Conservation (phyloP, 64 coral and sea anemone species). For the Montipora sp. region DNA sequence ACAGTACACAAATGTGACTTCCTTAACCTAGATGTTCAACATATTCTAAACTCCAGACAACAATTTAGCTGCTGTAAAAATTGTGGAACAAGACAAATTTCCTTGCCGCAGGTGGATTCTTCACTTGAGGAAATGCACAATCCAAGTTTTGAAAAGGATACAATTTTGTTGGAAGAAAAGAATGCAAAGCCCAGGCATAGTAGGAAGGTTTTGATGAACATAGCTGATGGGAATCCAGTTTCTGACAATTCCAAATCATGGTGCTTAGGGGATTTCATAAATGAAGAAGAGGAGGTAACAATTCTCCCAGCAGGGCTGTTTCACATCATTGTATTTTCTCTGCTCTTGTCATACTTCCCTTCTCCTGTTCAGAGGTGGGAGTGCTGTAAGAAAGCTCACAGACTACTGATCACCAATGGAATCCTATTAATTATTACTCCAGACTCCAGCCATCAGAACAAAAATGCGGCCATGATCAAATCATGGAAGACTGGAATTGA, state of each 20-base stretch:
- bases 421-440: slow-evolving; percentile 88
- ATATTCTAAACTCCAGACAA: not conserved
- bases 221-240: not conserved
- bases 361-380: slow-evolving; percentile 82
- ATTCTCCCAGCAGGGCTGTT: slow-evolving; percentile 50
- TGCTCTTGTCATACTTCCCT: slow-evolving; percentile 91
- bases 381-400: slow-evolving; percentile 82
- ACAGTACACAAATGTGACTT: slow-evolving; percentile 95
- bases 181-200: not conserved
- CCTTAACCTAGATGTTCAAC: slow-evolving; percentile 69
- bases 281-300: slow-evolving; percentile 13
- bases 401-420: slow-evolving; percentile 77
- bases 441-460: slow-evolving; percentile 92
- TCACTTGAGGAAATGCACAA: not conserved
- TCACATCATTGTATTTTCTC: slow-evolving; percentile 83
- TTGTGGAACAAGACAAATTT: not conserved
- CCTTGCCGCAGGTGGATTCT: not conserved
- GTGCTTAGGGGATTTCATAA: slow-evolving; percentile 36
- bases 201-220: not conserved
- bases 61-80: not conserved
- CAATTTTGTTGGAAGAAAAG: not conserved
- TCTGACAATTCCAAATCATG: not conserved
- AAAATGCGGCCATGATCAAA: slow-evolving; percentile 88
- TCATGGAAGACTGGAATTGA: slow-evolving; percentile 90
- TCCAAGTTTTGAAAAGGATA: not conserved